Conservation (phyloP, 37 sponge, comb jelly and placozoan species). For the Bolinopsis microptera region DNA sequence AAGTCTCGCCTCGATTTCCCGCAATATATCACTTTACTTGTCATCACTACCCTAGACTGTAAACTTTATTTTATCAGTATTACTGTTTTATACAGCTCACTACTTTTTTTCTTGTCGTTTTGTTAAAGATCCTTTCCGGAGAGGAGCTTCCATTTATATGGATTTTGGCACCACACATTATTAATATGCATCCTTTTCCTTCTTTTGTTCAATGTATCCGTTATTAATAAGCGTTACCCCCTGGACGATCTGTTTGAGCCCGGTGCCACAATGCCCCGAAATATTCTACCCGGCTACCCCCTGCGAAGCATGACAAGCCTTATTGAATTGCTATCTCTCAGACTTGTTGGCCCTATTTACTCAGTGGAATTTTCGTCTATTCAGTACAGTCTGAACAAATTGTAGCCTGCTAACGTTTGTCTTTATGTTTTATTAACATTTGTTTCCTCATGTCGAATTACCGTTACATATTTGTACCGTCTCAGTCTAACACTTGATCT, state of each 20-base stretch:
- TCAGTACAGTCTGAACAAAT: neutral
- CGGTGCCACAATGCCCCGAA: neutral
- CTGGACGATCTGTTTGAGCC: neutral
- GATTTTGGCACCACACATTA: neutral
- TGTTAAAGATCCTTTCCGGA: neutral
- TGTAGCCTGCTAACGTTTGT: neutral
- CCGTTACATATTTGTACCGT: too few relatives aligned
- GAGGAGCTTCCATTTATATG: neutral
- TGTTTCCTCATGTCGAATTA: neutral
- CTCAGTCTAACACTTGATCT: neutral
- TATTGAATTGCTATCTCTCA: neutral
- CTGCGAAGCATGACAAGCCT: neutral
- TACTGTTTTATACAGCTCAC: neutral
- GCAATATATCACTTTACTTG: neutral
- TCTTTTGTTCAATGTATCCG: neutral
- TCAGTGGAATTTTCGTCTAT: neutral
- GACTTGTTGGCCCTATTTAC: neutral
- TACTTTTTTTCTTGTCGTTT: neutral
- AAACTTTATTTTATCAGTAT: neutral
- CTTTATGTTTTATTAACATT: neutral
- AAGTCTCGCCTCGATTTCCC: neutral
- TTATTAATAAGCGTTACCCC: neutral
- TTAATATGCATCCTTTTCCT: neutral
- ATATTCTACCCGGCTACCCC: neutral
- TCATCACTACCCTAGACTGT: neutral